Evolutionary conservation across 2,888 invertebrate genomes (phyloP).

Genomic region (Isoperla grammatica): DNA sequence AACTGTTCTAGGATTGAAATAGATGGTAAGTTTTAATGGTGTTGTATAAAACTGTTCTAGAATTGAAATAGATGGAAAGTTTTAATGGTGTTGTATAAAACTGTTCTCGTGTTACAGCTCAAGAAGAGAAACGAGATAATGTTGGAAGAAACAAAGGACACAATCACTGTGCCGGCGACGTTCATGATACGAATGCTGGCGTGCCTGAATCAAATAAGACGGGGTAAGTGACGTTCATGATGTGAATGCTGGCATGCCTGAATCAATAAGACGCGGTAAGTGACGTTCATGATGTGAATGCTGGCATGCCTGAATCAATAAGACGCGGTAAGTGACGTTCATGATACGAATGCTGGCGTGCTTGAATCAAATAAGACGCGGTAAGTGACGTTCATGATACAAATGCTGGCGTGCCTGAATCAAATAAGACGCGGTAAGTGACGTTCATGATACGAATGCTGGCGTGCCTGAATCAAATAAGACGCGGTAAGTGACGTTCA

Average conservation of each 20-base stretch:
- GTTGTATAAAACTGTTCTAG: too few relatives aligned
- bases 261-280: too few relatives aligned
- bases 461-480: constrained; percentile 60
- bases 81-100: not conserved
- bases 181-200: constrained; percentile 77
- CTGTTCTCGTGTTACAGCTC: constrained; percentile 47
- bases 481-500: constrained; percentile 64
- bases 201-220: constrained; percentile 59
- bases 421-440: constrained; percentile 57
- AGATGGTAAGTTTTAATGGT: too few relatives aligned
- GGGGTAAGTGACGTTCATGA: too few relatives aligned
- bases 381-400: constrained; percentile 73
- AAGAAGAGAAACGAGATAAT: constrained; percentile 72
- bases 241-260: too few relatives aligned
- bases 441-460: constrained; percentile 77
- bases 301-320: constrained; percentile 61
- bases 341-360: constrained; percentile 73
- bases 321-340: too few relatives aligned
- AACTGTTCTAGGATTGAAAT: too few relatives aligned
- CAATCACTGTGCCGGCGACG: constrained; percentile 80
- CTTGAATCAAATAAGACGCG: constrained; percentile 58
- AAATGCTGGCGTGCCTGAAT: constrained; percentile 64
- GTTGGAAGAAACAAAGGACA: constrained; percentile 80
- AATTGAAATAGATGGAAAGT: too few relatives aligned
- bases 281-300: constrained; percentile 78